Evolutionary conservation across 2,888 invertebrate genomes (phyloP).

Genomic region (Caenorhabditis plicata): DNA sequence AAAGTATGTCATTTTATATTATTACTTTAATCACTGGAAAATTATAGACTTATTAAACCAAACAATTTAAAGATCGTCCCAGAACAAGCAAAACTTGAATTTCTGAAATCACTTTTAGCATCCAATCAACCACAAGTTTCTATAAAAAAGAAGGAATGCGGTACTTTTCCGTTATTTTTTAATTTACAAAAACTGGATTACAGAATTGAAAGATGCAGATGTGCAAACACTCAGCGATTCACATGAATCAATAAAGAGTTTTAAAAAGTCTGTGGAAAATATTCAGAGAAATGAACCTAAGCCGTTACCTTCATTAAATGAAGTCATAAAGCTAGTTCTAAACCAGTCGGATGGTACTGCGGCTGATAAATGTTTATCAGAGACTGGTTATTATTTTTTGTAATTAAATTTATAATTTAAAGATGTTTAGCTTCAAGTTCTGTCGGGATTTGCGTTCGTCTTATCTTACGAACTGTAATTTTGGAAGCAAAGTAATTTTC

Average conservation of each 20-base stretch:
- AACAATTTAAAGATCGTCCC: conserved; percentile 3
- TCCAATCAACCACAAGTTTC: neutral
- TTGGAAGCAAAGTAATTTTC: conserved; percentile 8
- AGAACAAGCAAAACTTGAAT: conserved; percentile 4
- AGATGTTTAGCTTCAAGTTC: neutral
- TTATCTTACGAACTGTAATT: conserved; percentile 14
- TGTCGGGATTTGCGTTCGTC: conserved; percentile 10
- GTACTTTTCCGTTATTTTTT: neutral
- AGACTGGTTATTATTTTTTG: neutral
- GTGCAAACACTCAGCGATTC: neutral
- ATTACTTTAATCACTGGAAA: neutral
- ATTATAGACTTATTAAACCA: neutral
- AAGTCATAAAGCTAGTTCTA: neutral
- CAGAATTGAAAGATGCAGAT: neutral
- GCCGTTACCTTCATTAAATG: neutral
- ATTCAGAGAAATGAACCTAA: neutral
- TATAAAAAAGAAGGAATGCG: neutral
- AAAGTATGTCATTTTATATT: neutral
- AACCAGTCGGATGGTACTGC: neutral
- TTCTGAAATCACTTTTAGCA: neutral
- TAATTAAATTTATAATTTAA: neutral
- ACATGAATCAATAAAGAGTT: neutral
- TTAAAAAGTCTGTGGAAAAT: neutral
- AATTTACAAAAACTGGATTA: neutral
- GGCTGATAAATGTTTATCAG: neutral